These are phyloP conservation scores for Pterobdella sp. DNA, from an alignment of 2,888 invertebrate genomes.

Conservation along the genomic window DNA sequence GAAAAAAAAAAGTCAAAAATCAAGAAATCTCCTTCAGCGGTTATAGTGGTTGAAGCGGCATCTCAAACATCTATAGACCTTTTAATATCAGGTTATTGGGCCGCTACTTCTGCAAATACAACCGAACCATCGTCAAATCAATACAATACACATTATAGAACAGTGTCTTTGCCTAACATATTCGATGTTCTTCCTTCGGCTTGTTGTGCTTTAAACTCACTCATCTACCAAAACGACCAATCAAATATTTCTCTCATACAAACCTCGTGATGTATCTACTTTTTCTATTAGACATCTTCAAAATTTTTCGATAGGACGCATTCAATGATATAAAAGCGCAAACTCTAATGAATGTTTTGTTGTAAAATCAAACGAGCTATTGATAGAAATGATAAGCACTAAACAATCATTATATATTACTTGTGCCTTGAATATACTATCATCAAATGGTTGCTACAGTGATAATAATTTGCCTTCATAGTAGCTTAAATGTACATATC, in stretches of 20 bases:
- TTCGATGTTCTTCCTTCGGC: conserved; percentile 18
- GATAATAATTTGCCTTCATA: conserved; percentile 5
- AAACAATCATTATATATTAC: too few relatives aligned
- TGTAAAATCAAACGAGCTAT: too few relatives aligned
- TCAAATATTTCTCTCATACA: background rate
- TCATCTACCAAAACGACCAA: background rate
- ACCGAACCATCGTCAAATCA: background rate
- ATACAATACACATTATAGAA: background rate
- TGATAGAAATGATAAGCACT: too few relatives aligned
- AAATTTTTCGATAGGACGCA: too few relatives aligned
- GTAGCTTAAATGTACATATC: background rate
- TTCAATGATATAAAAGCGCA: too few relatives aligned
- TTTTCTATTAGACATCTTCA: too few relatives aligned
- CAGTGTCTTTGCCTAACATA: conserved; percentile 24
- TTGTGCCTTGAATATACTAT: background rate
- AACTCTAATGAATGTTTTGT: too few relatives aligned
- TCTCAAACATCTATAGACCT: conserved; percentile 18
- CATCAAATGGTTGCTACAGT: background rate
- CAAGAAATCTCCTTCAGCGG: too few relatives aligned
- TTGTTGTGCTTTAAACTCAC: background rate
- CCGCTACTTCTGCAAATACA: background rate
- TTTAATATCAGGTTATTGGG: conserved; percentile 22
- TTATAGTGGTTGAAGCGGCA: background rate
- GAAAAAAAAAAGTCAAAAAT: too few relatives aligned
- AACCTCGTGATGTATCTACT: background rate